A percentile compares a stretch with the other conserved stretches of the same genome.
These are phyloP conservation scores for Mohoua ochrocephala DNA, from an alignment of 2,113 vertebrate species.

Conservation along the genomic window DNA sequence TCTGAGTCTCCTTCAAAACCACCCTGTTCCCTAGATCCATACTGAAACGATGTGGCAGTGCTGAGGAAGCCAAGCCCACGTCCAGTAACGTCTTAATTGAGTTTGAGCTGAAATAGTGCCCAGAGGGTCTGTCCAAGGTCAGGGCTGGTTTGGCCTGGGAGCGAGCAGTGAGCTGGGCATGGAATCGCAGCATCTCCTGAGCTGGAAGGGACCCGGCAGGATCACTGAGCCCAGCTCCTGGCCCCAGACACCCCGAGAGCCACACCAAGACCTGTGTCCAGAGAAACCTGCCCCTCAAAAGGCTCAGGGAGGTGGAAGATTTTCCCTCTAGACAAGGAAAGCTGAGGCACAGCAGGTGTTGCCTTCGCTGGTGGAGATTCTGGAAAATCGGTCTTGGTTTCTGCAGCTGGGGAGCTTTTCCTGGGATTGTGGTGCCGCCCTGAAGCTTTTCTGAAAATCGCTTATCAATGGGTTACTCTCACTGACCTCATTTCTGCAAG, in stretches of 20 bases:
- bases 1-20: neutral
- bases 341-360: neutral
- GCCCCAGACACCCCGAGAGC: neutral
- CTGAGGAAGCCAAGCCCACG: neutral
- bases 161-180: fast-evolving
- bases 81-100: neutral
- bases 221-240: fast-evolving
- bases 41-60: neutral
- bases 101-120: neutral
- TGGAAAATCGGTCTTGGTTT: neutral
- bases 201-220: neutral
- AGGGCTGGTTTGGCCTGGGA: neutral
- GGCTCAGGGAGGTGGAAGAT: neutral
- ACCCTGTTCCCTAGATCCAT: neutral
- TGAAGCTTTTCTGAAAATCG: neutral
- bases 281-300: neutral
- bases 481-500: neutral
- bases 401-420: neutral
- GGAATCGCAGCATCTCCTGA: neutral
- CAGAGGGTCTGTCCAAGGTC: neutral
- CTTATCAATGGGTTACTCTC: neutral
- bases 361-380: neutral
- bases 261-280: too few species aligned
- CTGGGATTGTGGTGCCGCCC: neutral
- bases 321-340: neutral